Evolutionary conservation across 1,140 invertebrate genomes (phyloP), one percentile per base, ranked within the genome.

Genomic region (Neoseiulus cucumeris): DNA sequence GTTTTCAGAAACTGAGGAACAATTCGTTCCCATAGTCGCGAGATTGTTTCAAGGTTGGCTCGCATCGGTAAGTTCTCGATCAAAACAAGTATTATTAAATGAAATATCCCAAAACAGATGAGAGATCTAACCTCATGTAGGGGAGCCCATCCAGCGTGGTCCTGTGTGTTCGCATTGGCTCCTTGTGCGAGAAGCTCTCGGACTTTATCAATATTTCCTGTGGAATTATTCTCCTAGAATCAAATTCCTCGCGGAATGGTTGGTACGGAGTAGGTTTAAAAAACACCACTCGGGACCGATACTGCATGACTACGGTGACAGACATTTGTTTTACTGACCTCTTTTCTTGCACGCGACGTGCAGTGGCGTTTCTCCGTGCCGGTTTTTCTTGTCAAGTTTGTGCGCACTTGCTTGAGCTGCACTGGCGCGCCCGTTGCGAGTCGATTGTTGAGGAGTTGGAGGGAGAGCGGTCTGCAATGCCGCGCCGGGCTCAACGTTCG

Each of bases 341-440:
- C n/a, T 33, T 9, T 59, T 59, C 22, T 59, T 59, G 51, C 51
- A 59, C 6, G 51, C 51, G 51, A 59, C 51, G 9, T 59, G 51
- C 22, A 59, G 22, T 5, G 51, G 51, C 33, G 51, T 59, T 25
- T 59, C 51, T n/a, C 51, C 51, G 14, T 29, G 22, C 1, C 51
- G 51, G 33, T 59, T 59, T 25, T 59, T 59, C 22, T 59, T 59
- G 51, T 59, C 33, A 2, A 59, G 1, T 25, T 59, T 39, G 4
- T 39, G 33, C 4, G 9, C 9, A 39, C 33, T 59, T 25, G 51
- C 25, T 17, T 59, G 25, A 1, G 51, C 14, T 1, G 51, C 25
- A 17, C 25, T 29, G 17, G 14, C 22, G 4, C 14, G 25, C 22
- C 17, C 25, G 14, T 59, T 59, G 12, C 33, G 25, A 14, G 22